These are phyloP conservation scores for Copidosoma floridanum DNA, from an alignment of 1,140 invertebrate genomes.

Conservation along the genomic window DNA sequence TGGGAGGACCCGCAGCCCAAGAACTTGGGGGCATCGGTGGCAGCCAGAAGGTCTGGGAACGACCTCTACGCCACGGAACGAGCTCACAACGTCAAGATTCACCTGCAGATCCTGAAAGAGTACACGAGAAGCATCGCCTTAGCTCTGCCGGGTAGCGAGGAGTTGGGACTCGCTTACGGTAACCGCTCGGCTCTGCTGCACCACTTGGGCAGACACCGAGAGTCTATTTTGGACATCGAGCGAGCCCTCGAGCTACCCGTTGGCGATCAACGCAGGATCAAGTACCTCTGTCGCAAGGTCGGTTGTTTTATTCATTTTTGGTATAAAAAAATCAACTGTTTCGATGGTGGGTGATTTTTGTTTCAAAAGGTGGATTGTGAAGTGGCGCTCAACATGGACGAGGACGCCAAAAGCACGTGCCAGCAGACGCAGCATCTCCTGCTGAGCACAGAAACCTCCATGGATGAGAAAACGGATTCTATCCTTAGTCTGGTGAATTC, in stretches of 20 bases:
- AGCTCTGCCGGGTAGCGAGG: not conserved
- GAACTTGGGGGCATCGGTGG: not conserved
- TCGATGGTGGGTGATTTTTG: too few species aligned
- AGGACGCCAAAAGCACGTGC: conserved; percentile 8
- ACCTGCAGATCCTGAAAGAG: conserved; percentile 1
- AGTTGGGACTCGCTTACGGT: conserved; percentile 6
- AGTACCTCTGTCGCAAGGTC: conserved; percentile 13
- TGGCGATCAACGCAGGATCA: not conserved
- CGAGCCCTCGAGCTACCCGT: not conserved
- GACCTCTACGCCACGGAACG: not conserved
- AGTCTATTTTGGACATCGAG: not conserved
- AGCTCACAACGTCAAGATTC: not conserved
- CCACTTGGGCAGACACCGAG: not conserved
- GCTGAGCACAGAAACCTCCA: not conserved
- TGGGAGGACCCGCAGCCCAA: not conserved
- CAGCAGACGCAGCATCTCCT: not conserved
- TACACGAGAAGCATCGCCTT: not conserved
- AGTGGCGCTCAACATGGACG: not conserved
- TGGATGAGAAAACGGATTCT: not conserved
- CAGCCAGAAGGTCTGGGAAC: not conserved
- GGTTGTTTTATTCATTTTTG: not conserved
- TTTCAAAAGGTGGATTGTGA: conserved; percentile 12
- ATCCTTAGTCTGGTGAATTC: conserved; percentile 9
- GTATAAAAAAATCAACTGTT: too few species aligned
- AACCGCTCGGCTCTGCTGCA: conserved; percentile 3